Conservation (phyloP, 2,113 vertebrate species). For the Chionodraco myersi region DNA sequence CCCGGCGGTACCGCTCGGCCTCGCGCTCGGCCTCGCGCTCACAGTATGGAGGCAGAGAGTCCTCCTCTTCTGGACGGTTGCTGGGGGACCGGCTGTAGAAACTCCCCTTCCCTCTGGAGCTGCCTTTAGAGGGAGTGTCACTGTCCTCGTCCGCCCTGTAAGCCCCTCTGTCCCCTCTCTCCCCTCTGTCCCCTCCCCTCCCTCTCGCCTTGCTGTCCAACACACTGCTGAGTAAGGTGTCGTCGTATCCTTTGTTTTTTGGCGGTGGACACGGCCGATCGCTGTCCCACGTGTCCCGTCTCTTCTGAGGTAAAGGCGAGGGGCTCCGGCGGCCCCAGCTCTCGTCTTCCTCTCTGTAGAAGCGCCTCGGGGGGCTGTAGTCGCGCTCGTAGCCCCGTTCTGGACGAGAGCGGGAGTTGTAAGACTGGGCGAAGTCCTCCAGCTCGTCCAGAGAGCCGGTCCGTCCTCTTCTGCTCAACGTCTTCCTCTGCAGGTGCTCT, state of each 20-base stretch:
- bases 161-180: slow-evolving; percentile 72
- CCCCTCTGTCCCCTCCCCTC: slow-evolving; percentile 60
- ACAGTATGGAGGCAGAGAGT: slow-evolving; percentile 91
- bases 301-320: slow-evolving; percentile 84
- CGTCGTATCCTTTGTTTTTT: slow-evolving; percentile 85
- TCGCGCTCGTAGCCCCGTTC: slow-evolving; percentile 79
- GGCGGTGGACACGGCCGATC: slow-evolving; percentile 71
- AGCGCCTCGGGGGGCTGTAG: slow-evolving; percentile 70
- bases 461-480: slow-evolving; percentile 87
- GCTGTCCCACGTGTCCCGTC: slow-evolving; percentile 87
- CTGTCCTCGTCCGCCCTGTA: slow-evolving; percentile 82
- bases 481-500: slow-evolving; percentile 92
- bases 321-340: slow-evolving; percentile 86
- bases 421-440: slow-evolving; percentile 91
- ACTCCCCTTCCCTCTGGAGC: slow-evolving; percentile 85
- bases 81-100: slow-evolving; percentile 79
- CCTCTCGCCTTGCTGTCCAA: slow-evolving; percentile 88
- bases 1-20: slow-evolving; percentile 81
- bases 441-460: slow-evolving; percentile 95
- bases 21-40: slow-evolving; percentile 88
- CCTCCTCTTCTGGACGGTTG: slow-evolving; percentile 87
- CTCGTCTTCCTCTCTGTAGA: slow-evolving; percentile 72
- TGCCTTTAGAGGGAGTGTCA: slow-evolving; percentile 90
- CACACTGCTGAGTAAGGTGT: slow-evolving; percentile 85
- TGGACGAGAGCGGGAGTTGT: slow-evolving; percentile 76